Base-by-base conservation (phyloP, 2,113 vertebrate species). In the Hippocampus abdominalis region DNA sequence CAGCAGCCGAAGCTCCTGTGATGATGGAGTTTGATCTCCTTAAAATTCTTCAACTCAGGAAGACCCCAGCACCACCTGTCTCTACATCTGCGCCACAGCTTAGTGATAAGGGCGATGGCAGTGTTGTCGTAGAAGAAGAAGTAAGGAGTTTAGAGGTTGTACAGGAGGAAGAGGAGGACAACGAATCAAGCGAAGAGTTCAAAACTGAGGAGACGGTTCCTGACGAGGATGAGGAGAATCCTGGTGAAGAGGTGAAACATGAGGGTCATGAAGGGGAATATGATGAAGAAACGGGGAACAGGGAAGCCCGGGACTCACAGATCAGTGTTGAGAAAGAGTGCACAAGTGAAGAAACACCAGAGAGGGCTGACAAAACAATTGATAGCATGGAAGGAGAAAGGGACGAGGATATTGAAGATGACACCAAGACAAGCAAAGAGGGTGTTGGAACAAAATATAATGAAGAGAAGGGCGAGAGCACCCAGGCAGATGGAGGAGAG, bases 1-100 rank as follows among this genome's bases (percentile, higher is more conserved):
- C 16, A 1, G 80, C 77, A 0, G 36, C 69, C 0, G 8, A 82
- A 0, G 90, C 90, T 0, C 94, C 95, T 0, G 76, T 95, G 18
- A 81, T 87, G 73, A 92, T 91, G 88, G 93, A 93, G 11, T 97
- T 96, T 74, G 95, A 97, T 81, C 90, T 97, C 46, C 90, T 90
- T 29, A 91, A 94, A 60, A 95, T 96, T 73, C 91, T 96, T 61
- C 93, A 86, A 83, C 61, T 79, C 66, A 93, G 93, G 79, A 93
- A 91, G 75, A 81, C 71, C 57, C 85, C 88, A 1, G 42, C 9
- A 0, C 70, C 9, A 0, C 70, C 72, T 6, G 59, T 72, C 8
- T 48, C 72, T 15, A 56, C 70, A 32, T 16, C 70, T 3, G 6
- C 8, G 12, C 23, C 53, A 0, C 44, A 69, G 11, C 11, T 63